Evolutionary conservation across 1,140 invertebrate genomes (phyloP).

Genomic region (Rhynchophorus ferrugineus): DNA sequence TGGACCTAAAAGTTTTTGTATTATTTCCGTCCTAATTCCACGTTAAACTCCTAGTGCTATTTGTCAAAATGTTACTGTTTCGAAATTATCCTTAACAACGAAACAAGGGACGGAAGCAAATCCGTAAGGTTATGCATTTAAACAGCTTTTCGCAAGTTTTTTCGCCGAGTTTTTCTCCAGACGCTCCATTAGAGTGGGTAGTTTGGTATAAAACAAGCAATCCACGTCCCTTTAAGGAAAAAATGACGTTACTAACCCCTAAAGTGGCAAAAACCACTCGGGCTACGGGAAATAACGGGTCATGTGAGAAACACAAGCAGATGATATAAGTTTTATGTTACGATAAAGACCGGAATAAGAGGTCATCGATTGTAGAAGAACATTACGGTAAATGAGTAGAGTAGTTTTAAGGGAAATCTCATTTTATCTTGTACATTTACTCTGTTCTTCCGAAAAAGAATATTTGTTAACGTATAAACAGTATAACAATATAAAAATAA

Average conservation of each 20-base stretch:
- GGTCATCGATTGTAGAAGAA: slow-evolving; percentile 11
- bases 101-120: not conserved
- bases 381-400: slow-evolving; percentile 17
- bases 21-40: no score
- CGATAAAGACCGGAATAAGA: slow-evolving; percentile 16
- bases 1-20: no score
- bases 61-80: no score
- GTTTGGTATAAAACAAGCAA: slow-evolving; percentile 15
- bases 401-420: not conserved
- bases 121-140: not conserved
- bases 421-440: no score
- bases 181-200: not conserved
- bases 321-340: slow-evolving; percentile 20
- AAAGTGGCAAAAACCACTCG: slow-evolving; percentile 14
- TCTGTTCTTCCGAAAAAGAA: no score
- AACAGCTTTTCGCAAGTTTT: slow-evolving; percentile 5
- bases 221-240: slow-evolving; percentile 8
- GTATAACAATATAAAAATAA: no score
- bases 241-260: slow-evolving; percentile 7
- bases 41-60: no score
- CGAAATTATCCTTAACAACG: no score
- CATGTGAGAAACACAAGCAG: slow-evolving; percentile 15
- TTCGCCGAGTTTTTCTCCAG: not conserved
- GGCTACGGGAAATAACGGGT: slow-evolving; percentile 1
- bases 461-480: no score